phyloP scores from a whole-genome alignment of 2,888 invertebrate genomes.

The Tupiocoris notatus region DNA sequence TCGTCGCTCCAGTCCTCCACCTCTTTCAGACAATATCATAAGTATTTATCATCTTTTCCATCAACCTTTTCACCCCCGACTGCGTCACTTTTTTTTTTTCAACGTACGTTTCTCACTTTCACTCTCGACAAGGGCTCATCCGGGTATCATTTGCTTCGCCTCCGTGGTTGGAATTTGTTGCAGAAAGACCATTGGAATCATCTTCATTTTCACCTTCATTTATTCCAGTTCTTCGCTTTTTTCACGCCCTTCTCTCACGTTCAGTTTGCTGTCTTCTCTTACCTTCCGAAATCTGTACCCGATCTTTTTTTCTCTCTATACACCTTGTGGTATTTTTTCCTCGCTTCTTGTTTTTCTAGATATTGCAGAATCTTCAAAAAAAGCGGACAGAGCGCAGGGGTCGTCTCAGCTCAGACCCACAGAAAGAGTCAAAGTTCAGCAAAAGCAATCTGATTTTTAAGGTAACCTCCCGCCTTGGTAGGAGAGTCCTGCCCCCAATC shows the following conservation, averaged over 20 bases:
- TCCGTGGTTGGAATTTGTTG: background rate
- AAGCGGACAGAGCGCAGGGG: conserved; percentile 97
- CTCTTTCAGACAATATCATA: background rate
- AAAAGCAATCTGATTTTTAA: conserved; percentile 98
- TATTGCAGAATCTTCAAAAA: conserved; percentile 99
- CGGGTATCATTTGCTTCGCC: background rate
- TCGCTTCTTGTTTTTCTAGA: conserved; percentile 70
- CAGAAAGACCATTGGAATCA: background rate
- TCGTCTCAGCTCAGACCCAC: conserved; percentile 90
- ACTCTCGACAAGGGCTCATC: background rate
- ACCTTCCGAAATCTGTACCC: conserved; percentile 40
- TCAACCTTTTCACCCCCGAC: no score
- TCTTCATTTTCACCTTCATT: conserved; percentile 14
- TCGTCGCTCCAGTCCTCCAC: background rate
- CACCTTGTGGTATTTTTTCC: conserved; percentile 50
- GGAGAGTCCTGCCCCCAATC: conserved; percentile 39
- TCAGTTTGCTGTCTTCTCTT: conserved; percentile 35
- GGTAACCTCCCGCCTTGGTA: conserved; percentile 71
- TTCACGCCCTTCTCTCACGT: conserved; percentile 12
- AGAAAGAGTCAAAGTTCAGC: conserved; percentile 84
- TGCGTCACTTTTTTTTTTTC: background rate
- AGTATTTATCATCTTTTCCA: no score
- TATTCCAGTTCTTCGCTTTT: background rate
- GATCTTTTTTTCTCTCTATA: conserved; percentile 48
- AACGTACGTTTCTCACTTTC: conserved; percentile 35